Conservation (phyloP, 1,140 invertebrate genomes). For the Apis dorsata region DNA sequence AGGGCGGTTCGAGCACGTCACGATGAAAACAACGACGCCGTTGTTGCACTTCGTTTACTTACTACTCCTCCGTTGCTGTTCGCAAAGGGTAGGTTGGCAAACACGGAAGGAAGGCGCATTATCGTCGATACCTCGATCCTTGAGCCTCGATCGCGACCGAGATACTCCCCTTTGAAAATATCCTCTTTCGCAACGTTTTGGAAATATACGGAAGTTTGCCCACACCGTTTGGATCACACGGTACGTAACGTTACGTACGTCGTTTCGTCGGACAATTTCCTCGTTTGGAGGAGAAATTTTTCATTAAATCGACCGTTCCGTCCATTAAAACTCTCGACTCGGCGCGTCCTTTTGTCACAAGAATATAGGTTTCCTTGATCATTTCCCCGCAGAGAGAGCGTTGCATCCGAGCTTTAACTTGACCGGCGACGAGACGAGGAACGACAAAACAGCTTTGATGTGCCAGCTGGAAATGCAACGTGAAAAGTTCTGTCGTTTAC, state of each 20-base stretch:
- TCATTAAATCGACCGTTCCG: background rate
- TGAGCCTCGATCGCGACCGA: background rate
- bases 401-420: slow-evolving; percentile 36
- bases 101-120: slow-evolving; percentile 42
- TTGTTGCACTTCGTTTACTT: slow-evolving; percentile 60
- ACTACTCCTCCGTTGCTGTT: slow-evolving; percentile 40
- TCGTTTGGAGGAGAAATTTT: background rate
- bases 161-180: background rate
- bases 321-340: background rate
- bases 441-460: slow-evolving; percentile 44
- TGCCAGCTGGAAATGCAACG: slow-evolving; percentile 43
- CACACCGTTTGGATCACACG: no score
- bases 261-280: slow-evolving; percentile 8
- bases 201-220: background rate
- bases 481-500: slow-evolving; percentile 43
- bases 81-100: slow-evolving; percentile 55
- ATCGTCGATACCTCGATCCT: background rate
- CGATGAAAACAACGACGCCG: slow-evolving; percentile 60
- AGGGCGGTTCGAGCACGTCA: background rate
- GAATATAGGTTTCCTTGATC: slow-evolving; percentile 45
- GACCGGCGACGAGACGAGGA: slow-evolving; percentile 35
- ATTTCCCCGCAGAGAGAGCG: slow-evolving; percentile 5
- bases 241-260: background rate
- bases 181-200: background rate
- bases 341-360: background rate